These are phyloP conservation scores for Meda fulgida DNA, from an alignment of 2,797 vertebrate genomes.

Conservation along the genomic window DNA sequence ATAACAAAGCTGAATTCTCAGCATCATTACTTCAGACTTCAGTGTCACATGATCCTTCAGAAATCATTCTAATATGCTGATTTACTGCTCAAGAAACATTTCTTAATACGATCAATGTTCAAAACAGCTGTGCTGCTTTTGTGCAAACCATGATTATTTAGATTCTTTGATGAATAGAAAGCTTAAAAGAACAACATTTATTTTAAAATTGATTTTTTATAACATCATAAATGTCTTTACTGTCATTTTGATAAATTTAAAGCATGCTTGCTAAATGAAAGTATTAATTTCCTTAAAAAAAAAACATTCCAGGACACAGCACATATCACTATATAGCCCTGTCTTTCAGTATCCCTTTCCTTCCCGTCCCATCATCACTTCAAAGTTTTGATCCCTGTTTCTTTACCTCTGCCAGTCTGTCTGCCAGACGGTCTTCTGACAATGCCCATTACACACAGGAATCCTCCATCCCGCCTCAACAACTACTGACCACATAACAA, in stretches of 20 bases:
- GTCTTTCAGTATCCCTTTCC: not conserved
- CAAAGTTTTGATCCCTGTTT: not conserved
- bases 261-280: not conserved
- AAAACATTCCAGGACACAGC: not conserved
- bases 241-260: not conserved
- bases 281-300: not conserved
- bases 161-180: not conserved
- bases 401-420: conserved; percentile 1
- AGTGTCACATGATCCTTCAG: not conserved
- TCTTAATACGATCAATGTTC: not conserved
- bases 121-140: not conserved
- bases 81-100: not conserved
- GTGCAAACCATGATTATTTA: not conserved
- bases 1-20: not conserved
- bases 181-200: not conserved
- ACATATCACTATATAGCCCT: not conserved
- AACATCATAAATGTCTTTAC: not conserved
- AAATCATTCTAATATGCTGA: not conserved
- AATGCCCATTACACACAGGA: conserved; percentile 15
- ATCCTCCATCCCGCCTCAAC: conserved; percentile 4
- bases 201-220: not conserved
- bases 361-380: not conserved
- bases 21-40: not conserved
- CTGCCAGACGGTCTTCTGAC: conserved; percentile 9
- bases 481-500: conserved; percentile 12